Conservation (phyloP, 2,113 vertebrate species). For the Dryoscopus gambensis region DNA sequence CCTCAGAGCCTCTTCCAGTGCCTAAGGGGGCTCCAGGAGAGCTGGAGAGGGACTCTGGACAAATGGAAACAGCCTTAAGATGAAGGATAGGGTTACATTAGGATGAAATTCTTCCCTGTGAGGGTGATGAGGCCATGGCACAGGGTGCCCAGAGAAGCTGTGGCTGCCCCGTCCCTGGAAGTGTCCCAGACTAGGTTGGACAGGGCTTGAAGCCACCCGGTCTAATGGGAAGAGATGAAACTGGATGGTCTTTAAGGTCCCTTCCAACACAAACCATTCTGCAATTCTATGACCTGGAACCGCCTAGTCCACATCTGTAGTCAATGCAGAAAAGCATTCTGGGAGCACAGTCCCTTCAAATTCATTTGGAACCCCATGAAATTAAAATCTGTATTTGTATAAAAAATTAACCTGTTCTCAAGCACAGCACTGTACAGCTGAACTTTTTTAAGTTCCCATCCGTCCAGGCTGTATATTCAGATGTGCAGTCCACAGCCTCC, state of each 20-base stretch:
- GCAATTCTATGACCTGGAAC: background rate
- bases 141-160: background rate
- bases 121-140: background rate
- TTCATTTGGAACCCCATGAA: background rate
- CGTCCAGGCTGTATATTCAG: background rate
- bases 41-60: background rate
- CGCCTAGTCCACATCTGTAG: background rate
- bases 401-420: background rate
- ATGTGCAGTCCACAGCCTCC: background rate
- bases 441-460: background rate
- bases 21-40: background rate
- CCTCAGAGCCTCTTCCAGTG: background rate
- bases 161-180: background rate
- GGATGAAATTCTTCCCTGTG: background rate
- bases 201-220: background rate
- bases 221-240: background rate
- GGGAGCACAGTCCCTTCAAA: background rate
- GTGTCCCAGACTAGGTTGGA: background rate
- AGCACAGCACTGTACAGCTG: background rate
- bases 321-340: background rate
- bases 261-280: background rate
- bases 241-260: background rate
- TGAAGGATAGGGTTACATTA: background rate
- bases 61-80: background rate
- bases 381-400: background rate